Evolutionary conservation across 2,113 vertebrate species (phyloP).

Genomic region (Tragelaphus imberbis): DNA sequence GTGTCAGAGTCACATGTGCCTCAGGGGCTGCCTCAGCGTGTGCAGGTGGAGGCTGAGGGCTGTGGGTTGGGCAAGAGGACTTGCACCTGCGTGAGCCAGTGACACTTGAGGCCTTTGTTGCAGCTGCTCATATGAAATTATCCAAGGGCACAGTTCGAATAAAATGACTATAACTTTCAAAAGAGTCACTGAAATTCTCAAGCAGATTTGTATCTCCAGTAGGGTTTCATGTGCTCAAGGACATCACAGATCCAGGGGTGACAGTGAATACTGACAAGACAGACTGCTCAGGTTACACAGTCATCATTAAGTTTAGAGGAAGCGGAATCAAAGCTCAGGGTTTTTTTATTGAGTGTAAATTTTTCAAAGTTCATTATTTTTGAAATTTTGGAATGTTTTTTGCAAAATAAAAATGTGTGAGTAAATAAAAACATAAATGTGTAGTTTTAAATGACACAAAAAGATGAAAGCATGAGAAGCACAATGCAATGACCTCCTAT

Average conservation of each 20-base stretch:
- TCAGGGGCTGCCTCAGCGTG: background rate
- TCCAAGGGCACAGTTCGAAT: no score
- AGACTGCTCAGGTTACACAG: background rate
- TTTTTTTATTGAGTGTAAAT: background rate
- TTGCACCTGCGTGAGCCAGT: background rate
- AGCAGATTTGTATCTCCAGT: background rate
- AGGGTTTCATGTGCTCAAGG: background rate
- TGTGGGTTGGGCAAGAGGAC: background rate
- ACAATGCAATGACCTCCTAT: no score
- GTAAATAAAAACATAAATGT: background rate
- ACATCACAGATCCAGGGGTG: background rate
- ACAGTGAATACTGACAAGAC: background rate
- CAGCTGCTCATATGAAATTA: background rate
- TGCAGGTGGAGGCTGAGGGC: background rate
- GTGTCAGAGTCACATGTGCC: background rate
- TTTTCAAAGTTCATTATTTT: background rate
- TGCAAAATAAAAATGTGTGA: background rate
- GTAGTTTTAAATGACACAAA: no score
- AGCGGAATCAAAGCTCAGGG: background rate
- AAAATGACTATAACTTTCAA: background rate
- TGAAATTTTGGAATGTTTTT: background rate
- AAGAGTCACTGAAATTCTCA: background rate
- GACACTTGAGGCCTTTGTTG: no score
- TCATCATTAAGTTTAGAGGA: background rate
- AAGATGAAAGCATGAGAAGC: background rate